phyloP scores from a whole-genome alignment of 2,113 vertebrate genomes.

The Catharus fuscescens region DNA sequence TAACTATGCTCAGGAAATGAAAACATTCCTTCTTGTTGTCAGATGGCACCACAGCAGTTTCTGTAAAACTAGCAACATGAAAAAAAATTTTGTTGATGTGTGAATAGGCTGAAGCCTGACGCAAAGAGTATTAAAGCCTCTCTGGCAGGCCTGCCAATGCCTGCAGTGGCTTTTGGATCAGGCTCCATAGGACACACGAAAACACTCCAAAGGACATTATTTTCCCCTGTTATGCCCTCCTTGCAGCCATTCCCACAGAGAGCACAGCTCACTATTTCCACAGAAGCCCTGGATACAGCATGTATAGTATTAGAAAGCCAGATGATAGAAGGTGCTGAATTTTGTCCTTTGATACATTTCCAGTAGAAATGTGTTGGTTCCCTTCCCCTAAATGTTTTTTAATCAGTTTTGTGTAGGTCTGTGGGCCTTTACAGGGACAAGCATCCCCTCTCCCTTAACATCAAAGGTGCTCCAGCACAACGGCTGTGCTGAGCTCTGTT shows the following conservation, averaged over 20 bases:
- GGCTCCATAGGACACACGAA: not conserved
- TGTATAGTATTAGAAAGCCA: not conserved
- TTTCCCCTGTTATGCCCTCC: not conserved
- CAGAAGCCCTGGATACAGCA: slow-evolving; percentile 33
- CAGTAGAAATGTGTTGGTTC: slow-evolving; percentile 12
- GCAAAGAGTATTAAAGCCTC: not conserved
- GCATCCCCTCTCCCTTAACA: not conserved
- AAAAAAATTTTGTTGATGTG: not conserved
- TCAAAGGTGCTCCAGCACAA: not conserved
- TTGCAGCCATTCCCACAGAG: not conserved
- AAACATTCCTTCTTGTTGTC: slow-evolving; percentile 32
- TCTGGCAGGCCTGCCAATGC: not conserved
- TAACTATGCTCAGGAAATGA: slow-evolving; percentile 23
- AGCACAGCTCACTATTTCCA: not conserved
- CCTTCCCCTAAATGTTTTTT: not conserved
- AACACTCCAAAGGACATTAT: slow-evolving; percentile 1
- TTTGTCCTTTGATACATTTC: slow-evolving; percentile 44
- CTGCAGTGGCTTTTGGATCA: not conserved
- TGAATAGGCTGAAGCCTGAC: not conserved
- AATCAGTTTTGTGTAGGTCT: not conserved
- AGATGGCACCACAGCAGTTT: not conserved
- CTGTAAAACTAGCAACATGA: slow-evolving; percentile 8
- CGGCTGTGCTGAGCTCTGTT: not conserved
- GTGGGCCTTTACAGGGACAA: not conserved
- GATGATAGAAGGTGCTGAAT: not conserved